Evolutionary conservation across 64 coral and sea anemone species (phyloP).

Genomic region (Actinia tenebrosa): DNA sequence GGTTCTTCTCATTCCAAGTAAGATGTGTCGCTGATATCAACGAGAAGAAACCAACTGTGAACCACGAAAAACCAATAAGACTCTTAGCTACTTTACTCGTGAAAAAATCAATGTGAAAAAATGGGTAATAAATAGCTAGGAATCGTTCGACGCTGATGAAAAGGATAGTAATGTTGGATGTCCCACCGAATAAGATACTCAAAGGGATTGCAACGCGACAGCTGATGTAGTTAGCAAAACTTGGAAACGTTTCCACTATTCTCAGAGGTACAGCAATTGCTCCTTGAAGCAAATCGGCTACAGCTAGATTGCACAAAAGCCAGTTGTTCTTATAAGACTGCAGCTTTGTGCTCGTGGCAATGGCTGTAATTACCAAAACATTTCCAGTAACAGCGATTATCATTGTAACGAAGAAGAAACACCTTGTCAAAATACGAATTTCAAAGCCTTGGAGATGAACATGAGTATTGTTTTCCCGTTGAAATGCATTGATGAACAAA

Average conservation of each 20-base stretch:
- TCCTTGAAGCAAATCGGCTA: conserved; percentile 66
- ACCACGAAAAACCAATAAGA: conserved; percentile 23
- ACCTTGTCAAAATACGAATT: not conserved
- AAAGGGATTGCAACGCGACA: conserved; percentile 24
- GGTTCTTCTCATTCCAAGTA: not conserved
- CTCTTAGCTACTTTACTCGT: not conserved
- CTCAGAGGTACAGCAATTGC: conserved; percentile 44
- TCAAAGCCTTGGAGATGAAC: not conserved
- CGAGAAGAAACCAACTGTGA: conserved; percentile 18
- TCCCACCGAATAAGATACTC: conserved; percentile 53
- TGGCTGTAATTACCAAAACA: conserved; percentile 53
- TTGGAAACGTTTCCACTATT: conserved; percentile 10
- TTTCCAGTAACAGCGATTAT: conserved; percentile 40
- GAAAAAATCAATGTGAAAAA: conserved; percentile 10
- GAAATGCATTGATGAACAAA: not conserved
- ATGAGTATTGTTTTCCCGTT: not conserved
- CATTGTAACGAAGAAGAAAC: conserved; percentile 15
- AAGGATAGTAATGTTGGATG: conserved; percentile 53
- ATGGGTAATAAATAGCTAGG: conserved; percentile 50
- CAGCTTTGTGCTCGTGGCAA: conserved; percentile 38
- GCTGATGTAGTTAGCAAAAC: not conserved
- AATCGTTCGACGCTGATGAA: conserved; percentile 57
- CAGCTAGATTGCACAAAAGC: conserved; percentile 58
- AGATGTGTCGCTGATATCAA: conserved; percentile 10
- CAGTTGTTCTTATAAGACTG: conserved; percentile 31